phyloP scores from a whole-genome alignment of 2,797 vertebrate species.

The Mormyrops attenuatus region DNA sequence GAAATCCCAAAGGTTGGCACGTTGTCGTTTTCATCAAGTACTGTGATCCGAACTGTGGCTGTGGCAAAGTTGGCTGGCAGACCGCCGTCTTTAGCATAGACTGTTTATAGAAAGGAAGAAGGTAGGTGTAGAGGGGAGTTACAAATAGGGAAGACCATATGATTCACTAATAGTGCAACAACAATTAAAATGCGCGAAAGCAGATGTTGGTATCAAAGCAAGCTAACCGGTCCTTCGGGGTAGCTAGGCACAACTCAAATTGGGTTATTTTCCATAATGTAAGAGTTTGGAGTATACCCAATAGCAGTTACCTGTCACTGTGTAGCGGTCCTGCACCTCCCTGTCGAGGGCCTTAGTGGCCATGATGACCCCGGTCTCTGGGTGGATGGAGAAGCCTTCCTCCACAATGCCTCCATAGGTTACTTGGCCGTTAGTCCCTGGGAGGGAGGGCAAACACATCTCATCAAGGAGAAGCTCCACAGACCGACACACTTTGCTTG shows the following conservation, averaged over 20 bases:
- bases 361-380: constrained; percentile 79
- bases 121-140: background rate
- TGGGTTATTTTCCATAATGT: background rate
- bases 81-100: constrained; percentile 83
- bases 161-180: background rate
- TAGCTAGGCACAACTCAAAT: background rate
- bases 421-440: constrained; percentile 80
- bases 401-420: constrained; percentile 82
- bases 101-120: constrained; percentile 47
- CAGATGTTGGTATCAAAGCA: background rate
- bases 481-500: background rate
- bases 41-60: constrained; percentile 69
- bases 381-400: constrained; percentile 80
- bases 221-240: background rate
- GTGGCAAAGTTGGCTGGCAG: constrained; percentile 81
- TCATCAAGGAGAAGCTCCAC: constrained; percentile 19
- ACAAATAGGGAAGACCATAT: background rate
- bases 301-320: constrained; percentile 69
- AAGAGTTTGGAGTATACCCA: background rate
- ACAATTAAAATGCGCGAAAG: background rate
- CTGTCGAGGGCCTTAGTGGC: constrained; percentile 77
- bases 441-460: background rate
- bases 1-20: constrained; percentile 71
- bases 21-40: constrained; percentile 88
- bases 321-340: constrained; percentile 74